Evolutionary conservation across 2,888 invertebrate genomes (phyloP).

Genomic region (Epirrhoe alternata): DNA sequence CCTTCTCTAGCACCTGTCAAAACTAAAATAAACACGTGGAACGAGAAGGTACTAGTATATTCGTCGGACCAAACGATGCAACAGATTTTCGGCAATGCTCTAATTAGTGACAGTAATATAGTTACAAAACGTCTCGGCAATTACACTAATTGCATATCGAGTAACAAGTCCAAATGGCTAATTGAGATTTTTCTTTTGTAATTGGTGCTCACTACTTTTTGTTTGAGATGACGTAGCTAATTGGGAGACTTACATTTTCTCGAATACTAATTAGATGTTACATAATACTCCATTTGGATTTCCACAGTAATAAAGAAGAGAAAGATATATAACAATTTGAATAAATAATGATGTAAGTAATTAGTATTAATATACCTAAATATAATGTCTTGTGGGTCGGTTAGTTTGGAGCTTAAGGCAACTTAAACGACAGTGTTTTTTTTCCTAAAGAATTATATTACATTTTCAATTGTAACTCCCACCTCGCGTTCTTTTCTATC

Average conservation of each 20-base stretch:
- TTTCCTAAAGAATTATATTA: too few relatives aligned
- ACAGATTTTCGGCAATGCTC: conserved; percentile 4
- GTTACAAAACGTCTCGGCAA: conserved; percentile 17
- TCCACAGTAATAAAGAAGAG: neutral
- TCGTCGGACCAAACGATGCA: neutral
- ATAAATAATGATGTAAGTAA: neutral
- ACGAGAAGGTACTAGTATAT: too few relatives aligned
- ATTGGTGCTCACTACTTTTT: conserved; percentile 48
- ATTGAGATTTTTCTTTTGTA: conserved; percentile 50
- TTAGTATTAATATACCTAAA: too few relatives aligned
- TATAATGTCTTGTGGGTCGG: too few relatives aligned
- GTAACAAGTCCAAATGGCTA: conserved; percentile 45
- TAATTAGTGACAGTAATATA: conserved; percentile 15
- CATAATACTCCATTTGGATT: neutral
- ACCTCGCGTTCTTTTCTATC: too few relatives aligned
- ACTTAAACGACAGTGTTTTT: too few relatives aligned
- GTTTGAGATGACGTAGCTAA: neutral
- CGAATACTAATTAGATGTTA: neutral
- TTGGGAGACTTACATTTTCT: neutral
- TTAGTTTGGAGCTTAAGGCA: too few relatives aligned
- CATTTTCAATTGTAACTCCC: too few relatives aligned
- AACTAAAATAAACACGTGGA: too few relatives aligned
- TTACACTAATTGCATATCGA: conserved; percentile 23
- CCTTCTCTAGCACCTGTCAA: too few relatives aligned
- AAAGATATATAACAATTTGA: neutral